Evolutionary conservation across 2,888 invertebrate genomes (phyloP).

Genomic region (Acrobasis consociella): DNA sequence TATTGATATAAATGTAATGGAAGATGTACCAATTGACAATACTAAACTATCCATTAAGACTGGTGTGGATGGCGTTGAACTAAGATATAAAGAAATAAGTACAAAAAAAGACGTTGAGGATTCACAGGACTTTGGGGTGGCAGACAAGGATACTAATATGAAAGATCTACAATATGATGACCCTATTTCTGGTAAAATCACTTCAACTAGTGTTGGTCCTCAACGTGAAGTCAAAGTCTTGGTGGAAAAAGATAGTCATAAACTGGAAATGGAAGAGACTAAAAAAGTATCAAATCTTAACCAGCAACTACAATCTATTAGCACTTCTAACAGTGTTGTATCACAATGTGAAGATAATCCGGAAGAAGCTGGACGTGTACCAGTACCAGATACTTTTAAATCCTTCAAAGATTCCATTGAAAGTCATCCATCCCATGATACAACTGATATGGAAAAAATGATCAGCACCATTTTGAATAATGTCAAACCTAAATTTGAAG

Average conservation of each 20-base stretch:
- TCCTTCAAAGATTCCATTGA: background rate
- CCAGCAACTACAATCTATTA: no score
- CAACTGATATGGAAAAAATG: background rate
- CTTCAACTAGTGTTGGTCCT: background rate
- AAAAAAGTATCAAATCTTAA: background rate
- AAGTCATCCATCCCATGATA: background rate
- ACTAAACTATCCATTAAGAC: background rate
- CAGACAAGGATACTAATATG: background rate
- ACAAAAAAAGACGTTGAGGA: background rate
- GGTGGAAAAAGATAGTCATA: background rate
- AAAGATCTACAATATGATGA: background rate
- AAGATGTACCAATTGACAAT: background rate
- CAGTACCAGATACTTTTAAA: background rate
- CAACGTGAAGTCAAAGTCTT: background rate
- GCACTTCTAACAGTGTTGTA: background rate
- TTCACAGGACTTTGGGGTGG: background rate
- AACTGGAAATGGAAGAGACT: background rate
- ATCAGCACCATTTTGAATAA: background rate
- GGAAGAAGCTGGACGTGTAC: background rate
- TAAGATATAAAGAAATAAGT: no score
- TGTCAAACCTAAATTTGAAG: background rate
- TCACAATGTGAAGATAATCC: background rate
- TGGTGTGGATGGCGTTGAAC: background rate
- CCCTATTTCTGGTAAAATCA: background rate
- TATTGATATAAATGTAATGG: background rate